Evolutionary conservation across 2,113 vertebrate genomes (phyloP).

Genomic region (Sterrhoptilus dennistouni): DNA sequence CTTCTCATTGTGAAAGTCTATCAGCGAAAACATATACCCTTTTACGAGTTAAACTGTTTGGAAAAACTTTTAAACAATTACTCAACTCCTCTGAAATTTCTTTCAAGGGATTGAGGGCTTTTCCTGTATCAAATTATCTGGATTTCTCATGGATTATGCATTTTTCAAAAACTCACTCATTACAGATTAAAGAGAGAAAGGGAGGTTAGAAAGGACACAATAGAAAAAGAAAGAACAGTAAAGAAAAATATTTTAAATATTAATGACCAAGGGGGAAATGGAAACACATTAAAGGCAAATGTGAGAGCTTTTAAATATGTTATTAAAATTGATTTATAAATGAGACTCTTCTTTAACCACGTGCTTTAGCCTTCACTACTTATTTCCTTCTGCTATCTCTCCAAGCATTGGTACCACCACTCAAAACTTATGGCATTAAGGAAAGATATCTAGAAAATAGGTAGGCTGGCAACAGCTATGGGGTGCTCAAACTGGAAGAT

Average conservation of each 20-base stretch:
- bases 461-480: background rate
- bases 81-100: background rate
- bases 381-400: slow-evolving; percentile 59
- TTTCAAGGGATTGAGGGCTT: background rate
- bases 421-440: background rate
- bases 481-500: background rate
- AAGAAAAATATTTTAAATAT: slow-evolving; percentile 71
- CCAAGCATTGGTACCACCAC: slow-evolving; percentile 40
- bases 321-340: slow-evolving; percentile 73
- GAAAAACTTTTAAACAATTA: slow-evolving; percentile 14
- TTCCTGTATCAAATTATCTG: background rate
- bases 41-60: background rate
- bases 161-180: slow-evolving; percentile 45
- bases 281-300: slow-evolving; percentile 70
- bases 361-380: slow-evolving; percentile 56
- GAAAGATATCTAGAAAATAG: background rate
- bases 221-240: slow-evolving; percentile 53
- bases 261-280: slow-evolving; percentile 56
- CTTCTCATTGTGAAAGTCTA: background rate
- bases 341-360: slow-evolving; percentile 62
- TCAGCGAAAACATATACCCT: background rate
- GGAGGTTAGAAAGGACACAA: slow-evolving; percentile 52
- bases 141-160: slow-evolving; percentile 44
- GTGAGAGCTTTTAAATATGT: slow-evolving; percentile 72
- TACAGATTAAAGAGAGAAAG: slow-evolving; percentile 36